These are phyloP conservation scores for Adineta ricciae DNA, from an alignment of 2,888 invertebrate species.

Conservation along the genomic window DNA sequence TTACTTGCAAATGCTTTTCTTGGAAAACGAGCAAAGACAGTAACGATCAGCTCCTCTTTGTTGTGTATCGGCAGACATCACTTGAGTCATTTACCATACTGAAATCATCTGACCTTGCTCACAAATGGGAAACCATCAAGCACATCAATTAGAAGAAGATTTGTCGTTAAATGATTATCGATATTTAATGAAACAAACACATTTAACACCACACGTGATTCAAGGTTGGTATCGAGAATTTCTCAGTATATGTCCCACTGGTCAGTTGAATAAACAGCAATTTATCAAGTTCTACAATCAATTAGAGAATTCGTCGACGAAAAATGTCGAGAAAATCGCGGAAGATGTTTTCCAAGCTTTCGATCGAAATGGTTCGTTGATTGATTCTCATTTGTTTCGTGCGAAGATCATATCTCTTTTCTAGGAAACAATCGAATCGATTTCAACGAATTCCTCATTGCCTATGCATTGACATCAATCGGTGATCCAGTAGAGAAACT, in stretches of 20 bases:
- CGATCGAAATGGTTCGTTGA: not conserved
- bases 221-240: conserved; percentile 9
- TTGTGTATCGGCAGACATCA: no score
- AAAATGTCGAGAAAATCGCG: not conserved
- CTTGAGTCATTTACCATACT: no score
- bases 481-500: not conserved
- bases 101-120: not conserved
- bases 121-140: not conserved
- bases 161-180: not conserved
- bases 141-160: not conserved
- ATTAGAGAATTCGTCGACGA: not conserved
- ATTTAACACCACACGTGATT: not conserved
- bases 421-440: not conserved
- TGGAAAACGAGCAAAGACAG: no score
- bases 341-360: not conserved
- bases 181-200: conserved; percentile 1
- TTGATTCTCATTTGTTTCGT: not conserved
- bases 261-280: not conserved
- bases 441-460: not conserved
- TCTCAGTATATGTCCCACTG: not conserved
- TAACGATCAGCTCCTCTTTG: no score
- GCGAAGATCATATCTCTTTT: no score
- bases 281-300: not conserved
- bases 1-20: no score
- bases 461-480: not conserved